Percentiles rank a stretch among this genome's conserved stretches.
Conservation (phyloP, 2,888 invertebrate genomes). For the Rutpela maculata region DNA sequence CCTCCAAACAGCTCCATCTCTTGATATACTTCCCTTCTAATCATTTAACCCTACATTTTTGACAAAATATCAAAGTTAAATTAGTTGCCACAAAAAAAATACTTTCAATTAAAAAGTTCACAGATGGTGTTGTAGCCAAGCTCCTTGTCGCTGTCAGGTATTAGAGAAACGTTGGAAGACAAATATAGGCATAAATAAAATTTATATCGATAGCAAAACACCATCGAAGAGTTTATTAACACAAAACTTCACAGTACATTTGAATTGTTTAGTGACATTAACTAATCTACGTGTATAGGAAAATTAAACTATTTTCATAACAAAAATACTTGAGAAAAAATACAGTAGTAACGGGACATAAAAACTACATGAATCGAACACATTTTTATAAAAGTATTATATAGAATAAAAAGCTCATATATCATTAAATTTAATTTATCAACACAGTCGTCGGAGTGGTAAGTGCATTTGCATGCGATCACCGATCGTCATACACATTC, state of each 20-base stretch:
- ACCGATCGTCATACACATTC: slow-evolving; percentile 47
- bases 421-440: slow-evolving; percentile 47
- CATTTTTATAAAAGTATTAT: slow-evolving; percentile 56
- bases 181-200: slow-evolving; percentile 5
- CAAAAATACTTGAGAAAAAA: slow-evolving; percentile 65
- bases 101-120: too few species aligned
- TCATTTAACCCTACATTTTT: too few species aligned
- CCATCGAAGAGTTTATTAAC: slow-evolving; percentile 68
- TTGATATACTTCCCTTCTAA: too few species aligned
- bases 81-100: too few species aligned
- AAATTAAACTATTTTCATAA: slow-evolving; percentile 61
- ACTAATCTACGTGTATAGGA: slow-evolving; percentile 70
- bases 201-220: slow-evolving; percentile 62
- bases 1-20: too few species aligned
- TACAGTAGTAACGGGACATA: slow-evolving; percentile 54
- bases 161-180: background rate
- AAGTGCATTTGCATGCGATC: slow-evolving; percentile 49
- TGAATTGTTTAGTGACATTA: slow-evolving; percentile 63
- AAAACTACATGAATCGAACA: slow-evolving; percentile 57
- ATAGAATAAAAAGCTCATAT: slow-evolving; percentile 55
- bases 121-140: too few species aligned
- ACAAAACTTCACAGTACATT: slow-evolving; percentile 64
- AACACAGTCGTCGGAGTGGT: slow-evolving; percentile 57
- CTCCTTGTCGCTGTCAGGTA: background rate
- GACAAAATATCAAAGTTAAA: too few species aligned